These are phyloP conservation scores for Sylvia atricapilla DNA, from an alignment of 2,113 vertebrate species.

Conservation along the genomic window DNA sequence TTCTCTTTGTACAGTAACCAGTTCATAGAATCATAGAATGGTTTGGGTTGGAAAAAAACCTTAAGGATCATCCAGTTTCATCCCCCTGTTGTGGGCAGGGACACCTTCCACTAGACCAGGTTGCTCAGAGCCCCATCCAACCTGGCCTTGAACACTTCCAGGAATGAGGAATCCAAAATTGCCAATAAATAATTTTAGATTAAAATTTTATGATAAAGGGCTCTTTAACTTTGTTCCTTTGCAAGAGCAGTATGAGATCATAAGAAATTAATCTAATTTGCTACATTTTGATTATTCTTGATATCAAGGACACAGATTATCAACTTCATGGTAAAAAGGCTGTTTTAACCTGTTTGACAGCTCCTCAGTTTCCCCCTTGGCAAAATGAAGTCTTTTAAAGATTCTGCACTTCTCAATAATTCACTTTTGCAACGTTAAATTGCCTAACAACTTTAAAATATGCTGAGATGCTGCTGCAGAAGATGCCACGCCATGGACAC, in stretches of 20 bases:
- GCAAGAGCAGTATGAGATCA: rapidly evolving
- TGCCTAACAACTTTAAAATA: background rate
- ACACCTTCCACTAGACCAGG: background rate
- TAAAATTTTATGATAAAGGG: background rate
- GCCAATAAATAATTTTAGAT: background rate
- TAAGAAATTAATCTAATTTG: background rate
- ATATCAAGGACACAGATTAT: background rate
- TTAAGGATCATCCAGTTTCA: background rate
- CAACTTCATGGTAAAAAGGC: background rate
- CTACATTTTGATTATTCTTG: background rate
- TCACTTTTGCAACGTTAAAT: background rate
- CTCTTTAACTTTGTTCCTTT: background rate
- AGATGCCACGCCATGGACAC: background rate
- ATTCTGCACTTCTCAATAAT: background rate
- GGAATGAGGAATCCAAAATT: background rate
- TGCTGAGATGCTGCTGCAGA: background rate
- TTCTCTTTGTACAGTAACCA: background rate
- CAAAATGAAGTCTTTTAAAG: background rate
- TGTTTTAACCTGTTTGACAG: background rate
- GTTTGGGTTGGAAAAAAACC: background rate
- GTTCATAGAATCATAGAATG: background rate
- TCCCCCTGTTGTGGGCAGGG: rapidly evolving
- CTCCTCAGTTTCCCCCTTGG: background rate
- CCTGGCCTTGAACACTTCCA: background rate
- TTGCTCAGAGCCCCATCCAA: background rate